A percentile compares a stretch with the other conserved stretches of the same genome.
Evolutionary conservation across 2,888 invertebrate species (phyloP).

Genomic region (Phasia obesa): DNA sequence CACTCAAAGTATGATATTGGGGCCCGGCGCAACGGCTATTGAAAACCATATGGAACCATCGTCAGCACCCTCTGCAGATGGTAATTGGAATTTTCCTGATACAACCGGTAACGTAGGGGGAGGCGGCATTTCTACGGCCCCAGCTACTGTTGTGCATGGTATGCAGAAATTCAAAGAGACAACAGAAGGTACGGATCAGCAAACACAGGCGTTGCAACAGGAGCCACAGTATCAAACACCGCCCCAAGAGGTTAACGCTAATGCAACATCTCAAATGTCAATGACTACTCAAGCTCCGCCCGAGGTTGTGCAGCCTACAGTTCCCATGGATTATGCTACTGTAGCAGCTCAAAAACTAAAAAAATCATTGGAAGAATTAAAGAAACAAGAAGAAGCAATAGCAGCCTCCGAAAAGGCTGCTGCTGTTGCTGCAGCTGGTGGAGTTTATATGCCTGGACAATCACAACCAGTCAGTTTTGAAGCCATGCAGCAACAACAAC

Average conservation of each 20-base stretch:
- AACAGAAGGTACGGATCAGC: slow-evolving; percentile 50
- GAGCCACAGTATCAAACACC: slow-evolving; percentile 84
- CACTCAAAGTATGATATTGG: slow-evolving; percentile 80
- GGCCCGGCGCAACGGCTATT: slow-evolving; percentile 74
- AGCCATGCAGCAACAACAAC: slow-evolving; percentile 82
- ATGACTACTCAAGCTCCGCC: slow-evolving; percentile 46
- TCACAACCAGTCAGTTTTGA: slow-evolving; percentile 73
- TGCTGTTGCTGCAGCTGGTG: slow-evolving; percentile 44
- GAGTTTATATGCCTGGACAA: slow-evolving; percentile 73
- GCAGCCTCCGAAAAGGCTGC: slow-evolving; percentile 73
- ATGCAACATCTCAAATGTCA: slow-evolving; percentile 73
- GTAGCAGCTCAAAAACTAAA: slow-evolving; percentile 78
- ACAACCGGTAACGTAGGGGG: slow-evolving; percentile 25
- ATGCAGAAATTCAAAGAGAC: slow-evolving; percentile 76
- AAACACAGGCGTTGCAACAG: slow-evolving; percentile 78
- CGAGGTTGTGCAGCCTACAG: slow-evolving; percentile 79
- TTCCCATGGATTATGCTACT: slow-evolving; percentile 79
- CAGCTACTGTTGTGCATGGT: slow-evolving; percentile 79
- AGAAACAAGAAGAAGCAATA: slow-evolving; percentile 79
- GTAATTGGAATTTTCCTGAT: slow-evolving; percentile 78
- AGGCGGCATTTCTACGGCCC: slow-evolving; percentile 82
- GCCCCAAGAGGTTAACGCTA: slow-evolving; percentile 81
- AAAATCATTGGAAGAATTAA: slow-evolving; percentile 79
- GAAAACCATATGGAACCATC: slow-evolving; percentile 79
- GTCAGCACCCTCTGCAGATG: slow-evolving; percentile 77